Conservation (phyloP, 1,140 invertebrate genomes). For the Paracyclopina nana region DNA sequence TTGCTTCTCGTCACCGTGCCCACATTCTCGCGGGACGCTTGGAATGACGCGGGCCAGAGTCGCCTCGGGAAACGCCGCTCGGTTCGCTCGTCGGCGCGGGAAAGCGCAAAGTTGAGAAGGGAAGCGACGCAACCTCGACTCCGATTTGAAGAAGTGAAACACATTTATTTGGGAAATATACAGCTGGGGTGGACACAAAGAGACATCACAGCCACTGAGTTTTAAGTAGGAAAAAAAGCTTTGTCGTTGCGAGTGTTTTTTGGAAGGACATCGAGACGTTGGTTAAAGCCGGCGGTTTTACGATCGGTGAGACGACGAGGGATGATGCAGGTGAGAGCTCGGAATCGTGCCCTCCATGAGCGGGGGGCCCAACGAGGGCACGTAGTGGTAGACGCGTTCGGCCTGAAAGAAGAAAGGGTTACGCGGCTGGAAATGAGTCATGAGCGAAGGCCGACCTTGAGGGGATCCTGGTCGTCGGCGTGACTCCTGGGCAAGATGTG, state of each 20-base stretch:
- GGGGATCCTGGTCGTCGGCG: slow-evolving; percentile 2
- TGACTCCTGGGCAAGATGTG: slow-evolving; percentile 13
- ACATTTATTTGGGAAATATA: not conserved
- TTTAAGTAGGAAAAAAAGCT: not conserved
- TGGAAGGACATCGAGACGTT: not conserved
- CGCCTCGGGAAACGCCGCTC: no score
- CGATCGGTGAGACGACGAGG: not conserved
- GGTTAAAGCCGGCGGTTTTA: not conserved
- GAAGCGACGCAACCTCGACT: no score
- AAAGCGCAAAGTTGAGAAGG: no score
- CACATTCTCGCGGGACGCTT: no score
- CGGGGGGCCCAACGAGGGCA: slow-evolving; percentile 6
- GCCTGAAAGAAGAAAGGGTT: not conserved
- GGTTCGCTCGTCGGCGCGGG: no score
- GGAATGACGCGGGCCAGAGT: no score
- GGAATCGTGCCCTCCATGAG: slow-evolving; percentile 1
- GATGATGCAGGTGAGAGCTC: not conserved
- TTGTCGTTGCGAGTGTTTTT: not conserved
- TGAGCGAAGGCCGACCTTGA: not conserved
- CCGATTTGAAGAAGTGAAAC: no score
- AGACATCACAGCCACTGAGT: not conserved
- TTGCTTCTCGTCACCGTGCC: no score
- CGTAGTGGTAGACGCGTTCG: slow-evolving; percentile 2
- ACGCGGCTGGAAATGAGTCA: not conserved
- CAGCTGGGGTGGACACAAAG: not conserved